Evolutionary conservation across 2,797 vertebrate species (phyloP).

Genomic region (Xerus rutilus): DNA sequence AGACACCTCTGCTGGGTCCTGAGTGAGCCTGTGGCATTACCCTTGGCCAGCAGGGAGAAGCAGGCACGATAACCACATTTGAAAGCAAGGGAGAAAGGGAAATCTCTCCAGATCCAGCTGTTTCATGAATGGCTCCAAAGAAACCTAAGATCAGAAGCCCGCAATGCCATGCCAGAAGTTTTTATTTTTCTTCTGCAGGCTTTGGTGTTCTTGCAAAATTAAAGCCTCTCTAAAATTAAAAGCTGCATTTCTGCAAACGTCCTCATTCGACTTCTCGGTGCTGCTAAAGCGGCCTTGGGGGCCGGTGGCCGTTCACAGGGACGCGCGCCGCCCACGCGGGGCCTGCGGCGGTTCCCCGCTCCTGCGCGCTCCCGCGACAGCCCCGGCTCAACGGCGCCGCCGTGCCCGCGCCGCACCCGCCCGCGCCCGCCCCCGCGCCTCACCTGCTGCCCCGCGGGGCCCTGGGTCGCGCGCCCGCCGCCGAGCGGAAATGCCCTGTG

Average conservation of each 20-base stretch:
- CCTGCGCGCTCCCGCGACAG: no score
- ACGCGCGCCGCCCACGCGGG: no score
- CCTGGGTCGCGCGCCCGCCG: rapidly evolving
- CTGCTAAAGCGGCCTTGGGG: no score
- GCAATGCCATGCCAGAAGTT: not conserved
- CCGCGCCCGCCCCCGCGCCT: not conserved
- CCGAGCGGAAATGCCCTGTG: not conserved
- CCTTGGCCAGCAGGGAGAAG: not conserved
- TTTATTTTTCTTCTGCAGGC: not conserved
- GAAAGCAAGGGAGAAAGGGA: not conserved
- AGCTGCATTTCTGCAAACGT: not conserved
- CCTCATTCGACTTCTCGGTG: not conserved
- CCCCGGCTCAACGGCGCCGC: not conserved
- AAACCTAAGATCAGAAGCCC: not conserved
- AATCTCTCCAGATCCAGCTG: not conserved
- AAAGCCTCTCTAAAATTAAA: not conserved
- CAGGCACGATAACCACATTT: rapidly evolving
- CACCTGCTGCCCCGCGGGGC: not conserved
- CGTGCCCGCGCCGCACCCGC: no score
- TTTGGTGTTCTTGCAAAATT: not conserved
- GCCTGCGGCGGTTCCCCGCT: no score
- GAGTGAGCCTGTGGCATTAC: rapidly evolving
- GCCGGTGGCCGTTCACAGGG: no score
- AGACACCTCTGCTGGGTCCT: not conserved
- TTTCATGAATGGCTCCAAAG: not conserved